phyloP scores from a whole-genome alignment of 2,797 vertebrate species.

The Ctenosaura bakeri region DNA sequence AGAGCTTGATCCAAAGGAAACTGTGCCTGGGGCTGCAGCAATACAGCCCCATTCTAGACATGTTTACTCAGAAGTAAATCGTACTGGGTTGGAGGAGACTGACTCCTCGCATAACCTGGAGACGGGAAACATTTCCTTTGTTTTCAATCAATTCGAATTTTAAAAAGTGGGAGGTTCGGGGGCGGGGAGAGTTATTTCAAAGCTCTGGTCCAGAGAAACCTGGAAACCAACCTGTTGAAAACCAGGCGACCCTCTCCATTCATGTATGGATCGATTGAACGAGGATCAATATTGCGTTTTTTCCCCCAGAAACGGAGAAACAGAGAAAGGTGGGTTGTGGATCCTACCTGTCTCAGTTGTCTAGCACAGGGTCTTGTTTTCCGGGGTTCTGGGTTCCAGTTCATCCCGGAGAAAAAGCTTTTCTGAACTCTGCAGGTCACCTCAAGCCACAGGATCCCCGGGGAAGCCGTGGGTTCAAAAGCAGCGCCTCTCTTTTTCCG shows the following conservation, averaged over 20 bases:
- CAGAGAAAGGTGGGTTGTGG: neutral
- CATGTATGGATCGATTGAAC: neutral
- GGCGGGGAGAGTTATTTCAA: neutral
- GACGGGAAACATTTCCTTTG: neutral
- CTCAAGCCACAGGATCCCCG: slow-evolving; percentile 56
- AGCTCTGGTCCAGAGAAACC: neutral
- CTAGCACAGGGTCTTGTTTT: slow-evolving; percentile 58
- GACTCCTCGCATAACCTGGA: neutral
- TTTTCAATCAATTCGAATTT: neutral
- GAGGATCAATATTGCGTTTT: neutral
- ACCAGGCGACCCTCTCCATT: accelerated
- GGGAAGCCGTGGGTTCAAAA: slow-evolving; percentile 39
- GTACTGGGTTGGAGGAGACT: neutral
- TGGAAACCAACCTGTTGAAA: neutral
- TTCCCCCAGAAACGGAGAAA: neutral
- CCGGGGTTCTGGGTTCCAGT: slow-evolving; percentile 23
- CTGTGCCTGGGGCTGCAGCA: no score
- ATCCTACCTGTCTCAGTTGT: neutral
- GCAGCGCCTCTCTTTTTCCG: neutral
- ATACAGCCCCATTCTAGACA: no score
- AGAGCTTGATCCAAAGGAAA: neutral
- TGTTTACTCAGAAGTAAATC: neutral
- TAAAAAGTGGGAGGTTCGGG: no score
- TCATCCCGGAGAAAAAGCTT: slow-evolving; percentile 9
- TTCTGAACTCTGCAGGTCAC: slow-evolving; percentile 23